These are phyloP conservation scores for Mesorhabditis spiculigera DNA, from an alignment of 2,888 invertebrate genomes.

Conservation along the genomic window DNA sequence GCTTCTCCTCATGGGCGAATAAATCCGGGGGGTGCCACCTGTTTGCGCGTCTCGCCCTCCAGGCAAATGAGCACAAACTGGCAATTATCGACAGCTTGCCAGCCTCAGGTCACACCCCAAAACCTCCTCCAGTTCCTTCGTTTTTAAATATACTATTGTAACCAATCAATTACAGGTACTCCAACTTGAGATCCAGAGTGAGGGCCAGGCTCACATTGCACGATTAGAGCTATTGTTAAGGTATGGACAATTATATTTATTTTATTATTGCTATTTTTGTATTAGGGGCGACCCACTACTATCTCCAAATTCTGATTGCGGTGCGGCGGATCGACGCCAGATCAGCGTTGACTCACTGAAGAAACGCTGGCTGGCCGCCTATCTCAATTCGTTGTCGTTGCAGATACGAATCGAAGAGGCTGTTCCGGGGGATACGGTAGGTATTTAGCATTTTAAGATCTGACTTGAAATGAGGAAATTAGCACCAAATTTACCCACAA, in stretches of 20 bases:
- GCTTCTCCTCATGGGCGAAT: no score
- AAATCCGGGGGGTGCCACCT: no score
- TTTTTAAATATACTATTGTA: no score
- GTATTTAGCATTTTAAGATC: neutral
- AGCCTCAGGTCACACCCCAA: no score
- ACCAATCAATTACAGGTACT: conserved; percentile 29
- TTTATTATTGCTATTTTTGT: neutral
- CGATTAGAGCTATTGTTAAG: conserved; percentile 27
- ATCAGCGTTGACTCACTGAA: conserved; percentile 31
- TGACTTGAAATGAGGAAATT: no score
- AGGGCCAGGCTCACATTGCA: conserved; percentile 37
- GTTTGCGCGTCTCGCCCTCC: no score
- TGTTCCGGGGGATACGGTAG: conserved; percentile 26
- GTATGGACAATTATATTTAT: conserved; percentile 7
- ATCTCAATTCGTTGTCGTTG: conserved; percentile 35
- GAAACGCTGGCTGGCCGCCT: conserved; percentile 36
- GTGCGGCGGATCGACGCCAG: neutral
- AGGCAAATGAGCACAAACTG: no score
- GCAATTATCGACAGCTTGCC: no score
- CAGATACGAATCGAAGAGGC: conserved; percentile 34
- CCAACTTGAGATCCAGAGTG: conserved; percentile 43
- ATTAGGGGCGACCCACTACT: neutral
- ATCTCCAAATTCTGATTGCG: neutral
- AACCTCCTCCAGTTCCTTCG: no score
- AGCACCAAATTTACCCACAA: no score